These are phyloP conservation scores for Polypterus bichir DNA, from an alignment of 2,113 vertebrate species.

Conservation along the genomic window DNA sequence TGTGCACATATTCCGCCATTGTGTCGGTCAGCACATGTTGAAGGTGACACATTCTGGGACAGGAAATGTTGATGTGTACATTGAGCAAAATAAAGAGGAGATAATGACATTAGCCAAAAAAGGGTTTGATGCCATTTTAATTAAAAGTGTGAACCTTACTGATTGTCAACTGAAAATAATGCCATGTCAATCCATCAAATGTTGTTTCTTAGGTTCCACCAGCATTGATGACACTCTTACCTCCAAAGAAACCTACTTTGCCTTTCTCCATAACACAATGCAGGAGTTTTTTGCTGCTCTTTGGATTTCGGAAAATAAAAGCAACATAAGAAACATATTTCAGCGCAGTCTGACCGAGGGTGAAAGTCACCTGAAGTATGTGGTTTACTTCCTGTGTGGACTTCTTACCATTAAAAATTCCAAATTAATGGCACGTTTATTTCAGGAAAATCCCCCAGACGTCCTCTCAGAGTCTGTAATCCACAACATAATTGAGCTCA, in stretches of 20 bases:
- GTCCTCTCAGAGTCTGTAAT: background rate
- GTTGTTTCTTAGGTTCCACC: slow-evolving; percentile 10
- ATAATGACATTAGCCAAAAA: slow-evolving; percentile 2
- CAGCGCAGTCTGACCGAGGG: slow-evolving; percentile 11
- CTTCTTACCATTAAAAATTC: slow-evolving; percentile 13
- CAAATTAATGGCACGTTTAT: slow-evolving; percentile 11
- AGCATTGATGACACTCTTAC: background rate
- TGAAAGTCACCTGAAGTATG: slow-evolving; percentile 19
- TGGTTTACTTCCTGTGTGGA: slow-evolving; percentile 23
- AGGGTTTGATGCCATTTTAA: slow-evolving; percentile 10
- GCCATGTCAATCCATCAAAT: background rate
- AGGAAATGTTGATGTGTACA: background rate
- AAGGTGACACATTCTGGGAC: background rate
- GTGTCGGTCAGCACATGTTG: slow-evolving; percentile 8
- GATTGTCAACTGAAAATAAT: background rate
- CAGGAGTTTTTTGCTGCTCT: slow-evolving; percentile 26
- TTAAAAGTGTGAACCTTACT: slow-evolving; percentile 8
- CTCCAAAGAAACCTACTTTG: background rate
- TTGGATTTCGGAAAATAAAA: slow-evolving; percentile 18
- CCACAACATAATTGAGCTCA: no score
- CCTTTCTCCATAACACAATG: slow-evolving; percentile 25
- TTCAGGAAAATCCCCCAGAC: slow-evolving; percentile 14
- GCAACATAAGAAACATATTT: slow-evolving; percentile 15
- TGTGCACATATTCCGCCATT: slow-evolving; percentile 20
- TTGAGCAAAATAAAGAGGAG: background rate